These are phyloP conservation scores for Formicarius rufipectus DNA, from an alignment of 2,113 vertebrate genomes.

Conservation along the genomic window DNA sequence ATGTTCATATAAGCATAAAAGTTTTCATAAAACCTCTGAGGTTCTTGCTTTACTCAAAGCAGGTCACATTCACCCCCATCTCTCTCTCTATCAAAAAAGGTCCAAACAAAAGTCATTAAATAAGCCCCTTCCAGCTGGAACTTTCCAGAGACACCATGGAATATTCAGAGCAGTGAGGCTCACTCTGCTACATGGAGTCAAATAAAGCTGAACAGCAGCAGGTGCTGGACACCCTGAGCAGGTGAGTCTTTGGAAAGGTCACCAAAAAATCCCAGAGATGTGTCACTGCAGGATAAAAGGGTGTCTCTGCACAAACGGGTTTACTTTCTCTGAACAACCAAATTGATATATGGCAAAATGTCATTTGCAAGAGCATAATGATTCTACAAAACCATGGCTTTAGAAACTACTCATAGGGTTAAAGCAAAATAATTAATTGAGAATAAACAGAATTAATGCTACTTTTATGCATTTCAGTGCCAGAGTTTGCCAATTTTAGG, in stretches of 20 bases:
- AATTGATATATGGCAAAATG: neutral
- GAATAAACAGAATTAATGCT: neutral
- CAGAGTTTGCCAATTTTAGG: neutral
- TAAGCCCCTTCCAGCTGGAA: neutral
- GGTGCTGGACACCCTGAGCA: neutral
- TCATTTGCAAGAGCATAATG: neutral
- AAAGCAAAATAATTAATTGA: neutral
- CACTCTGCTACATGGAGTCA: neutral
- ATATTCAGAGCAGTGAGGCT: neutral
- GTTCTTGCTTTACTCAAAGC: neutral
- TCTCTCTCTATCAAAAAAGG: neutral
- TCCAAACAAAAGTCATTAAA: neutral
- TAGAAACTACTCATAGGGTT: neutral
- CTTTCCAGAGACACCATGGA: neutral
- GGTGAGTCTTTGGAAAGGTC: neutral
- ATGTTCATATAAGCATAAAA: neutral
- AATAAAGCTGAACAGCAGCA: neutral
- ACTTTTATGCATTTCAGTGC: neutral
- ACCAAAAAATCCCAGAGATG: neutral
- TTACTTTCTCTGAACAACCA: neutral
- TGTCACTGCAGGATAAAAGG: neutral
- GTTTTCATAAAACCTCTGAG: neutral
- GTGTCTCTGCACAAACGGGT: neutral
- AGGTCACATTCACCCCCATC: neutral
- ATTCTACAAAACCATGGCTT: neutral